Base-by-base conservation (phyloP, 2,888 invertebrate genomes). In the Cartodere bifasciata region DNA sequence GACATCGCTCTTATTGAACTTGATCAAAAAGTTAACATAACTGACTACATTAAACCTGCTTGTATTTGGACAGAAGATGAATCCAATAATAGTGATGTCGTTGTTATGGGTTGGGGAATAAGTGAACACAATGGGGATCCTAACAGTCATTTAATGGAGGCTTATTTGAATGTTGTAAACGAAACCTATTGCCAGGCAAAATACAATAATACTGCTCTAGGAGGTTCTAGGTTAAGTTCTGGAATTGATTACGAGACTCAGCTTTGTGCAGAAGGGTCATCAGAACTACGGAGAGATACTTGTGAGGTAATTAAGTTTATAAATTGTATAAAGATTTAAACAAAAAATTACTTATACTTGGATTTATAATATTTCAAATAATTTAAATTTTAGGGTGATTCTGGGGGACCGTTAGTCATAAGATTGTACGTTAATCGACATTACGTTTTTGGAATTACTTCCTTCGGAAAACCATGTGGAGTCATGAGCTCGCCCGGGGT, bases 401-500 rank as follows among this genome's bases (percentile, higher is more conserved):
- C 32, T 15, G 32, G 32, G 17, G 32, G 32, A 13, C 32, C 32
- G 4, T 14, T 32, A 9, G n/a, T n/a, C n/a, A n/a, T n/a, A n/a
- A n/a, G n/a, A n/a, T n/a, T n/a, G n/a, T n/a, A n/a, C n/a, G n/a
- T n/a, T n/a, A n/a, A n/a, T n/a, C n/a, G n/a, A n/a, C n/a, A n/a
- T n/a, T 52, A 46, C 29, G n/a, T n/a, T n/a, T n/a, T n/a, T n/a
- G 67, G 66, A 11, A 47, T 67, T 21, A 66, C 70, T 1, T 69
- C 68, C 0, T 65, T 66, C 45, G 70, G 37, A 37, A 39, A 42
- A 16, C n/a, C n/a, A n/a, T 63, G 61, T 40, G 65, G 63, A 25
- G 49, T 50, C 2, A 59, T 63, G n/a, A 68, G 67, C 1, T 70
- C 69, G 62, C 81, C 82, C 0, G 80, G 75, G 1, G 72, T 82